These are phyloP conservation scores for Pituophis catenifer DNA, from an alignment of 2,113 vertebrate genomes.

Conservation along the genomic window DNA sequence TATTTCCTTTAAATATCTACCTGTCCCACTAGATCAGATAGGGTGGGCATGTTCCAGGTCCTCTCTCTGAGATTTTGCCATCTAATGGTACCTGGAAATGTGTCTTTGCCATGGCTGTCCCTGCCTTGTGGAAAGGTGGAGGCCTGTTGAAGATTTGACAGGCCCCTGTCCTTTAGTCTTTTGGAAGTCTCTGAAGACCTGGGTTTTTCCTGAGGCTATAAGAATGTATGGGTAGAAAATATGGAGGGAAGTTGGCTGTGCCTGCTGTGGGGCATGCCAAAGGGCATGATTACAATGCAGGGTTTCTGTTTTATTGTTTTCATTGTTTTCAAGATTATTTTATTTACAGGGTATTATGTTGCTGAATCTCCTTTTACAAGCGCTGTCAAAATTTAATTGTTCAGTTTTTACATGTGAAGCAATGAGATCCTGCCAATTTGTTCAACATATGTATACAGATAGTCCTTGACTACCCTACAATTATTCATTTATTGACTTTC, in stretches of 20 bases:
- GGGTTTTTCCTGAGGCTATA: neutral
- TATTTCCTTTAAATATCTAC: neutral
- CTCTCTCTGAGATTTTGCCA: neutral
- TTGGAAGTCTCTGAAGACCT: neutral
- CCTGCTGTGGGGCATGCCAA: neutral
- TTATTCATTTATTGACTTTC: neutral
- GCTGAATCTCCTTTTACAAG: neutral
- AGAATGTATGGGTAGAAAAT: neutral
- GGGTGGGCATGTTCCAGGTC: neutral
- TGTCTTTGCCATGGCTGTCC: neutral
- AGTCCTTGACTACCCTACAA: neutral
- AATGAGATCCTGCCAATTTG: neutral
- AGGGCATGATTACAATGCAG: neutral
- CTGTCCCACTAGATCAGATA: neutral
- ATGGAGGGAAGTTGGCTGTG: neutral
- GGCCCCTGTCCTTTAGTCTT: neutral
- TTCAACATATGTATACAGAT: neutral
- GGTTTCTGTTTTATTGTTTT: neutral
- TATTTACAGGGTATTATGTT: neutral
- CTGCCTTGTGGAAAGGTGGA: neutral
- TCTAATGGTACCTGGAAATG: neutral
- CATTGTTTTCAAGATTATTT: neutral
- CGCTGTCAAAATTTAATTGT: neutral
- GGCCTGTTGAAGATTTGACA: neutral
- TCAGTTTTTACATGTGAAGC: neutral